Evolutionary conservation across 2,113 vertebrate species (phyloP).

Genomic region (Cryptomyrus ogoouensis): DNA sequence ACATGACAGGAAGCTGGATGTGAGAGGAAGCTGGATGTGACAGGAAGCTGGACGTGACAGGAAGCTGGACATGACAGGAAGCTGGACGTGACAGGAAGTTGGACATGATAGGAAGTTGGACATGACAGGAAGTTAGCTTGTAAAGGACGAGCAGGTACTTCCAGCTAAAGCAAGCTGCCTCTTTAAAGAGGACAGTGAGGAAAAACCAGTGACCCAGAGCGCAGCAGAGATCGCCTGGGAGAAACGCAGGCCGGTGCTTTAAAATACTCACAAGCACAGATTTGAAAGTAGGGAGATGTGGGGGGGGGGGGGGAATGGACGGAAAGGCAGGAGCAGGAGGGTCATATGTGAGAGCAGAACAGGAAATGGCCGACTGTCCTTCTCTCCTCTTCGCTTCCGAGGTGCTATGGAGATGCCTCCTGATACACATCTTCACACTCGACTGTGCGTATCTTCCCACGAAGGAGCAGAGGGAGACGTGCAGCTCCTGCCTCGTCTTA

Average conservation of each 20-base stretch:
- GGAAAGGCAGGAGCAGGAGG: neutral
- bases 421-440: neutral
- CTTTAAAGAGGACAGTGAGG: neutral
- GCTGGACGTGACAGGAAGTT: neutral
- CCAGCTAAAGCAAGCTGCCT: neutral
- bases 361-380: neutral
- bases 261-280: neutral
- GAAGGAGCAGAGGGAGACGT: neutral
- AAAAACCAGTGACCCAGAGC: neutral
- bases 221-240: neutral
- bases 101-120: neutral
- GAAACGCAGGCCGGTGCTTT: neutral
- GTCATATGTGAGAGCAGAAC: neutral
- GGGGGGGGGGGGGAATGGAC: neutral
- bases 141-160: neutral
- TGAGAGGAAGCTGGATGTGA: no score
- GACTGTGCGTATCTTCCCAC: neutral
- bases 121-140: no score
- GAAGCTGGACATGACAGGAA: neutral
- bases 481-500: neutral
- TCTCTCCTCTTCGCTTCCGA: neutral
- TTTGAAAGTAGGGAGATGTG: neutral
- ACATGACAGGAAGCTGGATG: no score
- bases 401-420: neutral
- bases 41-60: no score